Conservation (phyloP, 1,140 invertebrate species). For the Nautilus pompilius region DNA sequence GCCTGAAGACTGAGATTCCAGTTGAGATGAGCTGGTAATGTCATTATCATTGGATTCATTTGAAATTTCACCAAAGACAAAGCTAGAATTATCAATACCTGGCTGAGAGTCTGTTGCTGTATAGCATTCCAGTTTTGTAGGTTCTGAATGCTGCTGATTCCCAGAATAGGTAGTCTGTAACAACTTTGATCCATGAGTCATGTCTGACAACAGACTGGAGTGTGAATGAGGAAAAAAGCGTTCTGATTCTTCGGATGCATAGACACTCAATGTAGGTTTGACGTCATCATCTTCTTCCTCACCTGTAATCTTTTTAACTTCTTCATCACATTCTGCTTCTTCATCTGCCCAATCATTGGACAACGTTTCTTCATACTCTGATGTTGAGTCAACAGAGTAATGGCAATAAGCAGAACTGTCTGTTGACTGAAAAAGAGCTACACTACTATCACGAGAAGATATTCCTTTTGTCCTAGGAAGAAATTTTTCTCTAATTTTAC, state of each 20-base stretch:
- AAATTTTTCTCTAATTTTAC: conserved; percentile 28
- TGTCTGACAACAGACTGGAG: conserved; percentile 5
- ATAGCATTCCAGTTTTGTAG: conserved; percentile 3
- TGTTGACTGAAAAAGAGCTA: conserved; percentile 1
- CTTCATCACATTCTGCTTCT: conserved; percentile 39
- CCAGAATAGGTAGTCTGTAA: conserved; percentile 3
- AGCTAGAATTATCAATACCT: conserved; percentile 32
- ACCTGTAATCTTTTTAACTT: conserved; percentile 40
- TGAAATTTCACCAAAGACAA: conserved; percentile 24
- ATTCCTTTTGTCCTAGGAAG: background rate
- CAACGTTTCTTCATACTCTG: conserved; percentile 31
- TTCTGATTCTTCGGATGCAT: conserved; percentile 21
- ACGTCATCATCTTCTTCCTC: conserved; percentile 36
- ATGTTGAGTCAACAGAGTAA: conserved; percentile 6
- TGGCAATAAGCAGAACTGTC: background rate
- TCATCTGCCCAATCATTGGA: conserved; percentile 37
- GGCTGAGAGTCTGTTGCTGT: conserved; percentile 9
- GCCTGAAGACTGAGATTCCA: conserved; percentile 1
- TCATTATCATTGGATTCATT: background rate
- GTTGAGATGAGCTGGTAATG: background rate
- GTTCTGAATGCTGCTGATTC: conserved; percentile 3
- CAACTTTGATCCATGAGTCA: background rate
- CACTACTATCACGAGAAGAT: background rate
- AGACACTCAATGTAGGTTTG: conserved; percentile 21
- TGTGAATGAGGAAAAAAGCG: conserved; percentile 10